phyloP scores from a whole-genome alignment of 2,797 vertebrate species.

The Pantherophis vulpinus region DNA sequence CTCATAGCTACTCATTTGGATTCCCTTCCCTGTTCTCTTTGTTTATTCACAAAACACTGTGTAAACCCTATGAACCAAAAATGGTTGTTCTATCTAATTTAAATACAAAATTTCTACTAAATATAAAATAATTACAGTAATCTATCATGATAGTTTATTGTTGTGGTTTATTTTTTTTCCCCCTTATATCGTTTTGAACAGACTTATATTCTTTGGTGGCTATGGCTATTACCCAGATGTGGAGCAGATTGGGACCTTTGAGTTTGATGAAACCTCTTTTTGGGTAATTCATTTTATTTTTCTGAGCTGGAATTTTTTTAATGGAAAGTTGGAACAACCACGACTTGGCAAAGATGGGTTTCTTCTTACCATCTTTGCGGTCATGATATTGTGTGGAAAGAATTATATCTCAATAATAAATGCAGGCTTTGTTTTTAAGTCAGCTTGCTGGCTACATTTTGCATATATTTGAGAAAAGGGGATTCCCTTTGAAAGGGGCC shows the following conservation, averaged over 20 bases:
- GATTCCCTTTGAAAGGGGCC: background rate
- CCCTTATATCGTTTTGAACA: conserved; percentile 55
- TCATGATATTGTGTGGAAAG: background rate
- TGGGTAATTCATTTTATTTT: conserved; percentile 72
- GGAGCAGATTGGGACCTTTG: conserved; percentile 85
- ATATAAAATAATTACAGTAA: background rate
- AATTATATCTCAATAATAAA: background rate
- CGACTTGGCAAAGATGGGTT: too few relatives aligned
- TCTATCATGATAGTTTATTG: background rate
- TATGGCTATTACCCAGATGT: conserved; percentile 90
- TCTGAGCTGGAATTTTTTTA: background rate
- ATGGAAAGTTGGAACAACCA: background rate
- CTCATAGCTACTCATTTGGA: background rate
- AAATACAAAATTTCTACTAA: background rate
- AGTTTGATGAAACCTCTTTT: conserved; percentile 90
- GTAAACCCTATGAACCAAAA: background rate
- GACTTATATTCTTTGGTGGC: conserved; percentile 96
- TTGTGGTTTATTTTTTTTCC: background rate
- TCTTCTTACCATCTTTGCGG: background rate
- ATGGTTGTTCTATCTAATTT: background rate
- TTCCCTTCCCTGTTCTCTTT: background rate
- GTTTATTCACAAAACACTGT: background rate
- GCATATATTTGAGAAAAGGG: background rate
- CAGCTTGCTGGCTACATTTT: background rate
- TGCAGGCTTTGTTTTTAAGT: background rate